These are phyloP conservation scores for Physeter macrocephalus DNA, from an alignment of 2,113 vertebrate genomes.

Conservation along the genomic window DNA sequence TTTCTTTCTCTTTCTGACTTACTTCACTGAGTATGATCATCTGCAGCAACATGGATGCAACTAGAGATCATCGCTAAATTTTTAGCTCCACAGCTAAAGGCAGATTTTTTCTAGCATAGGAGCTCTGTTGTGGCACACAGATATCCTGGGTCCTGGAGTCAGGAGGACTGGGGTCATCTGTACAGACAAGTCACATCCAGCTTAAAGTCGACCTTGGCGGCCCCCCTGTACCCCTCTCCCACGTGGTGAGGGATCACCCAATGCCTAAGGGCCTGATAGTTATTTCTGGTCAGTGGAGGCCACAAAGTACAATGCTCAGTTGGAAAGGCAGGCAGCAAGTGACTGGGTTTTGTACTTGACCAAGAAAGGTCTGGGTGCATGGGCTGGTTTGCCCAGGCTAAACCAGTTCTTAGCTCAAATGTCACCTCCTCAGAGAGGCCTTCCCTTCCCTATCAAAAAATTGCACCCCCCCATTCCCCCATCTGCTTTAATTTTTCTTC, in stretches of 20 bases:
- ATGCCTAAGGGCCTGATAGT: neutral
- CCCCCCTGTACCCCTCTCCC: neutral
- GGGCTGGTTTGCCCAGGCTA: neutral
- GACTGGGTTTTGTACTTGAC: neutral
- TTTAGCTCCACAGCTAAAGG: neutral
- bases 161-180: neutral
- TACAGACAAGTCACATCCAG: neutral
- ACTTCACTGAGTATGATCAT: too few relatives aligned
- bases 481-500: neutral
- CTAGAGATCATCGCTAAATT: neutral
- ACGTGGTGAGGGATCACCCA: neutral
- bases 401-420: neutral
- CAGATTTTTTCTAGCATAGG: neutral
- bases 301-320: neutral
- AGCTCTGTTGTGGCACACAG: neutral
- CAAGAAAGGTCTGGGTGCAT: neutral
- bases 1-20: too few relatives aligned
- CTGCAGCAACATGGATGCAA: too few relatives aligned
- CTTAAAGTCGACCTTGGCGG: neutral
- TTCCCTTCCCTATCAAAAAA: neutral
- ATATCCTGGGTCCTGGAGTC: neutral
- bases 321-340: neutral
- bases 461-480: accelerated
- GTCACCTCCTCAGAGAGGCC: neutral
- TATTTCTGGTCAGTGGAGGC: neutral